A percentile compares a stretch with the other conserved stretches of the same genome.
Conservation (phyloP, 1,140 invertebrate species). For the Aphis craccivora region DNA sequence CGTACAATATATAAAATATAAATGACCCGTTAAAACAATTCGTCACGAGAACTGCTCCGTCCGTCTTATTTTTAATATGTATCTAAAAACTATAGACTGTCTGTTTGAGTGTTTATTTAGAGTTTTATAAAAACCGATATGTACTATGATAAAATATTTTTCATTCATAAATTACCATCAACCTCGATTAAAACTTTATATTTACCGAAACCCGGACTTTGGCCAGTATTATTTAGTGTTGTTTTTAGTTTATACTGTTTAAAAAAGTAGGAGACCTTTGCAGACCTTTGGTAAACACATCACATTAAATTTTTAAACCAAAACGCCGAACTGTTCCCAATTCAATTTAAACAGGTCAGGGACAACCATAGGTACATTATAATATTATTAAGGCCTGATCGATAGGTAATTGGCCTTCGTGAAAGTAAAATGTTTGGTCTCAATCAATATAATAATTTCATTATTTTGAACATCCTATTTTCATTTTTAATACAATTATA, state of each 20-base stretch:
- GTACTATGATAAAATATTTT: background rate
- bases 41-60: background rate
- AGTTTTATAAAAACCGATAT: background rate
- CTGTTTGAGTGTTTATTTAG: background rate
- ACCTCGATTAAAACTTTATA: background rate
- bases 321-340: background rate
- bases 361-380: background rate
- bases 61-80: background rate
- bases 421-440: background rate
- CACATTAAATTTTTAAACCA: background rate
- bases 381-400: background rate
- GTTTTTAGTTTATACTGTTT: background rate
- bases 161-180: background rate
- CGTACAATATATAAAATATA: background rate
- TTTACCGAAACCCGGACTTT: background rate
- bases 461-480: background rate
- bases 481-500: background rate
- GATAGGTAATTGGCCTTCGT: background rate
- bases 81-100: background rate
- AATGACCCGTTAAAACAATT: background rate
- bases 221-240: background rate
- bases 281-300: background rate
- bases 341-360: slow-evolving; percentile 28
- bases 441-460: background rate
- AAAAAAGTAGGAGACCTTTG: background rate